Evolutionary conservation across 2,888 invertebrate species (phyloP), one percentile per base, ranked within the genome.

Genomic region (Cyaniris semiargus): DNA sequence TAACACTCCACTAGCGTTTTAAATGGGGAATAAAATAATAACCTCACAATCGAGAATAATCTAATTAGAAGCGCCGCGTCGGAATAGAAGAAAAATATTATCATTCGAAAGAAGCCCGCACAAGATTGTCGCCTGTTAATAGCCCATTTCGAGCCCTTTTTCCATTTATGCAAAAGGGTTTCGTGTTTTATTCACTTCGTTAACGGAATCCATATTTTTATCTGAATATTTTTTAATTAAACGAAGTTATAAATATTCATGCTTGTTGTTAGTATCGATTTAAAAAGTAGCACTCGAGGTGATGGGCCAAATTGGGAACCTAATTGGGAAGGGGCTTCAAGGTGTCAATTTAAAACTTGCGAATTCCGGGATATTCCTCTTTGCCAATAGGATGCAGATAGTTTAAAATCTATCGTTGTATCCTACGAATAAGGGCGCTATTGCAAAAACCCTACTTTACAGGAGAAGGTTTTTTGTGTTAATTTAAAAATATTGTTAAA

Each of bases 91-190:
- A 74, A 74, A 48, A 74, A 74, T 48, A 53, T 48, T 74, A 74
- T 72, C 44, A 72, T 72, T 44, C 21, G 44, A 18, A 27, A 18
- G 53, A 15, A 15, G 74, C 38, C 44, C 86, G 74, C 85, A 87
- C 87, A 89, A 89, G 89, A 89, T 88, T 90, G 89, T 90, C 90
- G 87, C 85, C 82, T 88, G 89, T 88, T 92, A 91, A 92, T 90
- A 90, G 90, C 87, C 91, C 87, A 89, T 90, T 89, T 87, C 84
- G 85, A 85, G 84, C 86, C 44, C 88, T 88, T 89, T 92, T 90
- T 85, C 86, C 85, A 89, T 89, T 89, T 90, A 89, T 90, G 88
- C 86, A 90, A 90, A 88, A 82, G 88, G 89, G 70, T 77, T 90
- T 88, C 86, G 86, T 87, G 87, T 85, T 89, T 90, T 90, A 89